Percentiles rank a stretch among this genome's conserved stretches.
Evolutionary conservation across 2,888 invertebrate species (phyloP).

Genomic region (Biston stratarius): DNA sequence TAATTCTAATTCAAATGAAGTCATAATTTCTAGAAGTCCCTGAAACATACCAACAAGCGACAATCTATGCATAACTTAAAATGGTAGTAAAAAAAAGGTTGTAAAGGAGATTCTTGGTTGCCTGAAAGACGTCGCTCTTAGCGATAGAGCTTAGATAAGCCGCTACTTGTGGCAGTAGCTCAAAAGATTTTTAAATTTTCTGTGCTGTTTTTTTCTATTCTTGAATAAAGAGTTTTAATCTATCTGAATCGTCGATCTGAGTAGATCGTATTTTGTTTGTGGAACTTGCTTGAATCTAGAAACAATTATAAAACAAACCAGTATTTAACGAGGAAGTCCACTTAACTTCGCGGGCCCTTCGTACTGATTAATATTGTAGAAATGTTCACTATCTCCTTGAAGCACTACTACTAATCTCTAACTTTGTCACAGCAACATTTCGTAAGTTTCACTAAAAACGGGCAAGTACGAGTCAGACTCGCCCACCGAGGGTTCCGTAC

Average conservation of each 20-base stretch:
- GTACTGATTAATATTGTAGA: constrained; percentile 38
- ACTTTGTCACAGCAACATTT: constrained; percentile 9
- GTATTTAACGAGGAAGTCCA: constrained; percentile 60
- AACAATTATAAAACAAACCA: constrained; percentile 58
- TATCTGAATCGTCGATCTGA: no score
- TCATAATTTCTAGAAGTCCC: background rate
- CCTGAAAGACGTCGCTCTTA: no score
- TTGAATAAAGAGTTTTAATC: no score
- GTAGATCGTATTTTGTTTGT: constrained; percentile 47
- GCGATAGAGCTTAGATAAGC: no score
- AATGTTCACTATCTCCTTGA: constrained; percentile 3
- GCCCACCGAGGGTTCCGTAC: no score
- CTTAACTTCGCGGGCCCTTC: constrained; percentile 48
- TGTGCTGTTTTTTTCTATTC: no score
- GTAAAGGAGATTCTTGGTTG: no score
- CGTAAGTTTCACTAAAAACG: background rate
- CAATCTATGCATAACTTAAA: constrained; percentile 51
- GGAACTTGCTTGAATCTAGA: constrained; percentile 53
- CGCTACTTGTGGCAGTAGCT: no score
- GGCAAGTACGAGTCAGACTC: no score
- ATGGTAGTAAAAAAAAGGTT: no score
- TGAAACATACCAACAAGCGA: constrained; percentile 18
- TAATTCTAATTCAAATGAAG: background rate
- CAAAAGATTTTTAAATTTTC: no score
- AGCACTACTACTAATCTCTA: background rate